These are phyloP conservation scores for Crepidodera aurea DNA, from an alignment of 2,888 invertebrate species.

Conservation along the genomic window DNA sequence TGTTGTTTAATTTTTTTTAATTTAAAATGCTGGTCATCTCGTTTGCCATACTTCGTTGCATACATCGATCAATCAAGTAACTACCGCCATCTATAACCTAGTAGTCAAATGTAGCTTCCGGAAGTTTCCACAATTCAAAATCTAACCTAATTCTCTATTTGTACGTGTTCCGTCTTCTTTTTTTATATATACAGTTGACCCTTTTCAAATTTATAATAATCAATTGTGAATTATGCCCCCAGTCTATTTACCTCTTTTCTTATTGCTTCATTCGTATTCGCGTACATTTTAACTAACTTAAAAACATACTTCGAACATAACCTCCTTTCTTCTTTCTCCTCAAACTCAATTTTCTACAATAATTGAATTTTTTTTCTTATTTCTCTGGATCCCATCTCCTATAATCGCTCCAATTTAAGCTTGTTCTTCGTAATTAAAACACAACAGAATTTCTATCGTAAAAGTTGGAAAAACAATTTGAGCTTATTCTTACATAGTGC, in stretches of 20 bases:
- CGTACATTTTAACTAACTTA: slow-evolving; percentile 5
- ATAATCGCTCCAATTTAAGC: slow-evolving; percentile 25
- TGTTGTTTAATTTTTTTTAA: too few species aligned
- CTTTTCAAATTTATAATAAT: too few species aligned
- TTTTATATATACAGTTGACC: too few species aligned
- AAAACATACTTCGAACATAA: slow-evolving; percentile 3
- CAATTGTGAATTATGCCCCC: not conserved
- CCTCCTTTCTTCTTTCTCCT: slow-evolving; percentile 1
- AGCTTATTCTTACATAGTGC: slow-evolving; percentile 28
- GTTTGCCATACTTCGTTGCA: too few species aligned
- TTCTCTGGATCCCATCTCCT: slow-evolving; percentile 9
- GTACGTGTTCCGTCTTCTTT: too few species aligned
- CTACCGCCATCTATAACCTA: too few species aligned
- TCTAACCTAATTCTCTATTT: too few species aligned
- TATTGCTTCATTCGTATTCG: not conserved
- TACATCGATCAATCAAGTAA: too few species aligned
- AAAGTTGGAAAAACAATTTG: slow-evolving; percentile 40
- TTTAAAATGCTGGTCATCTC: too few species aligned
- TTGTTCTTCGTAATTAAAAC: slow-evolving; percentile 37
- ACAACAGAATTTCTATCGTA: slow-evolving; percentile 34
- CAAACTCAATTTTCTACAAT: slow-evolving; percentile 14
- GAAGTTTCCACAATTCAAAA: too few species aligned
- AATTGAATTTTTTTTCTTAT: slow-evolving; percentile 16
- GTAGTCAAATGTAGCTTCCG: too few species aligned
- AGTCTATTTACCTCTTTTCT: not conserved